phyloP scores from a whole-genome alignment of 2,888 invertebrate species.

The Disparrhopalites patrizii region DNA sequence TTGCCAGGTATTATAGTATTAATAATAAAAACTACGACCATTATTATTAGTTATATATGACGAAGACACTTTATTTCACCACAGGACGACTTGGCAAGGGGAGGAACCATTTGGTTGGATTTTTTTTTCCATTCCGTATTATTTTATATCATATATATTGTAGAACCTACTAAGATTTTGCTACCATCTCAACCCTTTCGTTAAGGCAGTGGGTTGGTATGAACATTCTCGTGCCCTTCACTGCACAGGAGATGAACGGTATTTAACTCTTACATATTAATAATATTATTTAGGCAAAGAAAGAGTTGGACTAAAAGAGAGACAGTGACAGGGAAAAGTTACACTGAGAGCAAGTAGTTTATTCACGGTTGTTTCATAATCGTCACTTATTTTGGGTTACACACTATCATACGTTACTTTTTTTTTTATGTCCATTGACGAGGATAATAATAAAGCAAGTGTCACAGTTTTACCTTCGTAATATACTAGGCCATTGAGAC shows the following conservation, averaged over 20 bases:
- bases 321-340: too few relatives aligned
- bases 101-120: too few relatives aligned
- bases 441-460: background rate
- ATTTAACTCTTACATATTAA: background rate
- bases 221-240: too few relatives aligned
- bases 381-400: background rate
- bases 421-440: background rate
- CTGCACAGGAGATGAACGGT: constrained; percentile 1
- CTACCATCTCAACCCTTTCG: background rate
- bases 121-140: too few relatives aligned
- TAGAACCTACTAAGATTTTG: background rate
- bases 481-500: too few relatives aligned
- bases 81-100: background rate
- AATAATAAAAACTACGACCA: background rate
- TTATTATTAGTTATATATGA: background rate
- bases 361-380: constrained; percentile 5
- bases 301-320: too few relatives aligned
- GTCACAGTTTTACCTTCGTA: too few relatives aligned
- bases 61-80: background rate
- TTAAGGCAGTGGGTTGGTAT: too few relatives aligned
- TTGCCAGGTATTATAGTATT: background rate
- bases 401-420: background rate
- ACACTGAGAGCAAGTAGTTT: constrained; percentile 1
- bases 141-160: too few relatives aligned
- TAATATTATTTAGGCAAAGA: too few relatives aligned